Evolutionary conservation across 2,888 invertebrate genomes (phyloP), one percentile per base, ranked within the genome.

Genomic region (Lasioglossum leucozonium): DNA sequence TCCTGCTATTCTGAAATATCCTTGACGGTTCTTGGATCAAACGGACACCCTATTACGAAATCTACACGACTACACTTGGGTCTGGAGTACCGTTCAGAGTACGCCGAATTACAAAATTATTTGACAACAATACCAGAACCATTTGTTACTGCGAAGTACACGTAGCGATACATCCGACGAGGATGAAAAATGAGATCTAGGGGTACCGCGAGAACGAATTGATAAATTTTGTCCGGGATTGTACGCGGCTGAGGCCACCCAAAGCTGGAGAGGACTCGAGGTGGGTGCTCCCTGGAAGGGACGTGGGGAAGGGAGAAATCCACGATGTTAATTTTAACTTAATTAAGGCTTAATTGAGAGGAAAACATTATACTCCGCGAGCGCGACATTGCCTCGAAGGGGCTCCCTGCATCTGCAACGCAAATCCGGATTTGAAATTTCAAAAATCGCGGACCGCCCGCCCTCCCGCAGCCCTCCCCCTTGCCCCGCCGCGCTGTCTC

Each of bases 261-360:
- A 94, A 94, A 94, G 94, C 93, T 92, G 90, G 92, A 92, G 92
- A 93, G 92, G 91, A 89, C 78, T 81, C 87, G 88, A 88, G 88
- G 88, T 88, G 90, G 87, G 88, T 91, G 91, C 90, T 89, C 89
- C 83, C 82, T 82, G 84, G 90, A 89, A 81, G 82, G 88, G 88
- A 84, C 86, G 90, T 86, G 87, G 89, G 91, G 93, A 89, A 88
- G 91, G 92, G 92, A 92, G 94, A 93, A 93, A 93, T 94, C 92
- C 94, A 92, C 93, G 94, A 95, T 95, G 95, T 94, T 95, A 95
- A 95, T 95, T 95, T 95, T 95, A 94, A 95, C 95, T 95, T 95
- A 95, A 95, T 95, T 95, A 95, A 95, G 95, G 94, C 95, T 95
- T 95, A 95, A 95, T 95, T 95, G 95, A 95, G 95, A 94, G 94